Evolutionary conservation across 2,888 invertebrate genomes (phyloP).

Genomic region (Isoperla grammatica): DNA sequence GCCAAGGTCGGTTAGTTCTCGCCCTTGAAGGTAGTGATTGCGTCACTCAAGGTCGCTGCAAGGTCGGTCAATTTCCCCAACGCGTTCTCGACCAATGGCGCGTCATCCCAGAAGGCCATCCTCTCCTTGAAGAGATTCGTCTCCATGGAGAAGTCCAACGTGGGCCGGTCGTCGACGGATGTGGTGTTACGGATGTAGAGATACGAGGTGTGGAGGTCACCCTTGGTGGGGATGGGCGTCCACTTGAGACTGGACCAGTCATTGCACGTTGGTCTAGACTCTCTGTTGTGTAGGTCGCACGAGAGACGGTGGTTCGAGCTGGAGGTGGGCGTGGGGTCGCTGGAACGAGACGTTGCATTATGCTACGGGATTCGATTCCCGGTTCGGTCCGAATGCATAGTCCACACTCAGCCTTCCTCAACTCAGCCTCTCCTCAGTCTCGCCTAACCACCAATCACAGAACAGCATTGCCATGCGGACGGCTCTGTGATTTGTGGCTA

Average conservation of each 20-base stretch:
- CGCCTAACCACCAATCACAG: too few species aligned
- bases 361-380: too few species aligned
- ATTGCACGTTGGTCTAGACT: background rate
- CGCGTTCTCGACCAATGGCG: slow-evolving; percentile 22
- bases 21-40: too few species aligned
- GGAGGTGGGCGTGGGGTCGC: background rate
- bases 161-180: background rate
- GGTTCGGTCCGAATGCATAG: too few species aligned
- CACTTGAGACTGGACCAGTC: background rate
- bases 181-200: background rate
- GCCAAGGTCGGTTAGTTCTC: too few species aligned
- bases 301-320: background rate
- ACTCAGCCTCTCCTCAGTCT: too few species aligned
- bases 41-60: too few species aligned
- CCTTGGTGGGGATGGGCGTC: background rate
- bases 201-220: background rate
- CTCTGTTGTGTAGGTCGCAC: background rate
- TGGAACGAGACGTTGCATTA: background rate
- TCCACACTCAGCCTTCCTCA: too few species aligned
- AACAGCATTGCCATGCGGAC: too few species aligned
- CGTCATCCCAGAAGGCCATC: slow-evolving; percentile 22
- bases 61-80: background rate
- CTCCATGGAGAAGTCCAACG: slow-evolving; percentile 11
- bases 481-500: too few species aligned
- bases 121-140: slow-evolving; percentile 15